Base-by-base conservation (phyloP, 2,113 vertebrate genomes). In the Pao palembangensis region DNA sequence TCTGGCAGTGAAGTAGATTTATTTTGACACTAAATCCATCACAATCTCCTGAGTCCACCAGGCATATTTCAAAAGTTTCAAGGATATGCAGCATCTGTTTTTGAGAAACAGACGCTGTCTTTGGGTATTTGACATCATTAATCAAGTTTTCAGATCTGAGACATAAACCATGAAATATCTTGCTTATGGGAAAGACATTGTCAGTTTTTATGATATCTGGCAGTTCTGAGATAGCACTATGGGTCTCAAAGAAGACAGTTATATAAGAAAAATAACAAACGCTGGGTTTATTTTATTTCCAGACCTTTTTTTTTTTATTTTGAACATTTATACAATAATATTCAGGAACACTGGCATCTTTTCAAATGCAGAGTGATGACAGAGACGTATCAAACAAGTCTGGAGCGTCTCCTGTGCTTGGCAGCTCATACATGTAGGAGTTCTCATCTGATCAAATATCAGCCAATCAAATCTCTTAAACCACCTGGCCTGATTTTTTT, bases 371-470 rank as follows among this genome's bases (percentile, higher is more conserved):
- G 79, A 75, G 77, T 86, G 79, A 76, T 57, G 21, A 51, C 69
- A 70, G 69, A 73, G 81, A 70, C 21, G 53, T 31, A 51, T 64
- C 61, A 72, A 56, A 67, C 48, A 69, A 50, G 48, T 51, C 62
- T 79, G 51, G 73, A 81, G 70, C 60, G 48, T 58, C 64, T 80
- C 28, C 59, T 54, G 66, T 41, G 51, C 50, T 70, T 75, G 61
- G 47, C 73, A 82, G 63, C 42, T 25, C 67, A 80, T 64, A 64
- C 72, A 73, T 67, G 82, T 79, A 85, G 86, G 83, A 89, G 84
- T 87, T 76, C 70, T 73, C 70, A 47, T 79, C 60, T 53, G 64
- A 81, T 63, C 60, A 34, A 60, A 42, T 19, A n/a, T 53, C 76
- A 80, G 73, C 88, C 81, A 86, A 85, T 85, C 85, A 64, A 46